phyloP scores from a whole-genome alignment of 2,113 vertebrate species.

The Paratilapia polleni region DNA sequence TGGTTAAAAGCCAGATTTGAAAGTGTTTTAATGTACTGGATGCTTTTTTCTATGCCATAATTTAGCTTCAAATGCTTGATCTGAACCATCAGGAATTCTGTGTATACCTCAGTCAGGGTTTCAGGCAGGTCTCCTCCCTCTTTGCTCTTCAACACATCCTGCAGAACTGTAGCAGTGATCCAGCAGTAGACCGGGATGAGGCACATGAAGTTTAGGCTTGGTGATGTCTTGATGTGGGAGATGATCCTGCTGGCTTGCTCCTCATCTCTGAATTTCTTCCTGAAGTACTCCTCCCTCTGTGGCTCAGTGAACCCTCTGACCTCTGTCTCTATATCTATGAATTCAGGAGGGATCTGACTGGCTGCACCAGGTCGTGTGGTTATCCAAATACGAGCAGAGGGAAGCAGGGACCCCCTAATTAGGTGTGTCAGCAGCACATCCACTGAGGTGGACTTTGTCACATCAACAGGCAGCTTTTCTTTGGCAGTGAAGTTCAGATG shows the following conservation, averaged over 20 bases:
- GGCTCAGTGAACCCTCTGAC: too few species aligned
- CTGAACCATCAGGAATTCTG: constrained; percentile 17
- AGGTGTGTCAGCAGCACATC: neutral
- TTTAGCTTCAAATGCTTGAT: constrained; percentile 4
- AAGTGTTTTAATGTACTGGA: constrained; percentile 12
- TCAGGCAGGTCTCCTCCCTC: neutral
- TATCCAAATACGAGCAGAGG: neutral
- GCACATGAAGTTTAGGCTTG: neutral
- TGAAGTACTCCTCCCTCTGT: too few species aligned
- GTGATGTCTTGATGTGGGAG: neutral
- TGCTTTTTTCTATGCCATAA: neutral
- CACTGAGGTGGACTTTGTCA: too few species aligned
- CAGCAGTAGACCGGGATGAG: neutral
- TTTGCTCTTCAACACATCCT: neutral
- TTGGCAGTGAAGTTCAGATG: neutral
- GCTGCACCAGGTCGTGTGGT: neutral
- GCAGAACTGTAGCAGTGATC: constrained; percentile 5
- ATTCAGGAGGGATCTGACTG: neutral
- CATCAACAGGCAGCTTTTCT: neutral
- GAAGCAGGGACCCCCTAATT: neutral
- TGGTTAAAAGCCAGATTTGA: constrained; percentile 45
- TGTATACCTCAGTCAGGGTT: constrained; percentile 3
- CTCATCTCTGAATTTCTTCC: too few species aligned
- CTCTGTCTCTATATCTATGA: too few species aligned
- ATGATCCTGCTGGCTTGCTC: too few species aligned